phyloP scores from a whole-genome alignment of 2,888 invertebrate genomes.

The Drosophila recens region DNA sequence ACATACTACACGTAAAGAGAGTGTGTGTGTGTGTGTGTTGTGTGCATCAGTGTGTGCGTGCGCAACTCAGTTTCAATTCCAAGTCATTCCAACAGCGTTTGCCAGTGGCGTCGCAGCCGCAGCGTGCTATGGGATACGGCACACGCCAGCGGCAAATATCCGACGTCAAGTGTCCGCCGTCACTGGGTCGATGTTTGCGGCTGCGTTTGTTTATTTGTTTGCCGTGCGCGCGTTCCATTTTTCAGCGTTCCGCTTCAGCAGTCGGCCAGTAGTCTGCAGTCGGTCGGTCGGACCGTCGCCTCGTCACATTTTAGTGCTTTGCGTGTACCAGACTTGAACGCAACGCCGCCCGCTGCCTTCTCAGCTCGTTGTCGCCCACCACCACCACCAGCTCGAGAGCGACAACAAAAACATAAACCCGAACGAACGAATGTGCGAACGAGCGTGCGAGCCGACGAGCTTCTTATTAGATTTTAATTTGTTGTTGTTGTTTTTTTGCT shows the following conservation, averaged over 20 bases:
- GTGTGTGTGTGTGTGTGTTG: constrained; percentile 1
- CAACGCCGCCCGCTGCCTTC: constrained; percentile 55
- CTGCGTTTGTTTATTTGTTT: constrained; percentile 68
- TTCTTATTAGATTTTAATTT: constrained; percentile 67
- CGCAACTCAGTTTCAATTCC: constrained; percentile 32
- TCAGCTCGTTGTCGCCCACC: constrained; percentile 42
- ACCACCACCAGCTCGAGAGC: constrained; percentile 17
- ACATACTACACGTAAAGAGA: not conserved
- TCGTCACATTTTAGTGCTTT: constrained; percentile 65
- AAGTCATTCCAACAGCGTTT: constrained; percentile 28
- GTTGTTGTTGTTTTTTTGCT: constrained; percentile 34
- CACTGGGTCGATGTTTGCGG: constrained; percentile 68
- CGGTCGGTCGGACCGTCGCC: constrained; percentile 54
- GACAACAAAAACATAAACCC: constrained; percentile 24
- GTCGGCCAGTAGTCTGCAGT: constrained; percentile 33
- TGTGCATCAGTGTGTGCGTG: not conserved
- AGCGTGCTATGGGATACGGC: constrained; percentile 6
- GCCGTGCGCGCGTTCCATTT: constrained; percentile 50
- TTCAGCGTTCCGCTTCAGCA: constrained; percentile 57
- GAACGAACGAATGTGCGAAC: constrained; percentile 18
- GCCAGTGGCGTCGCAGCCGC: constrained; percentile 42
- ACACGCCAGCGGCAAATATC: not conserved
- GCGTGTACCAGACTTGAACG: constrained; percentile 72
- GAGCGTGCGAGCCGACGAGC: constrained; percentile 42
- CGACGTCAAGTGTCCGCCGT: constrained; percentile 30